Evolutionary conservation across 2,888 invertebrate genomes (phyloP), one percentile per base, ranked within the genome.

Genomic region (Venustoraphidia nigricollis): DNA sequence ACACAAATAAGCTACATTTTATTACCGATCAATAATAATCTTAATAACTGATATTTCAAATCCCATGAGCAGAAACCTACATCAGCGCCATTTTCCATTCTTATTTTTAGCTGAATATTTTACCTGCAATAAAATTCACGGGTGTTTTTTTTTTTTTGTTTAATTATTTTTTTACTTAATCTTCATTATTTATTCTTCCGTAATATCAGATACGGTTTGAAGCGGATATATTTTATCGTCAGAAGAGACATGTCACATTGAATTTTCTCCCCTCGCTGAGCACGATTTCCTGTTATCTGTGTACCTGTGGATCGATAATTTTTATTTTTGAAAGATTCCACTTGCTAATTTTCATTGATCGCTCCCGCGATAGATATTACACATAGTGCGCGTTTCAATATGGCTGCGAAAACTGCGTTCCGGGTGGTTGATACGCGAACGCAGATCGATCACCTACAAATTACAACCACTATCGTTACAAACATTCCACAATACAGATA

Each of bases 401-500:
- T 53, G 74, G 74, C 69, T 80, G 81, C 62, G 75, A 73, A 68
- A 77, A 76, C 58, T 73, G 72, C 68, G 79, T 72, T 68, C 75
- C 71, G 44, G 64, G 58, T 42, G 71, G 67, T 69, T 77, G 76
- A 70, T 79, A 68, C 67, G 76, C 34, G 62, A 65, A 66, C 48
- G 60, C 71, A 61, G 65, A 71, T 63, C 82, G 66, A 57, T 73
- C 72, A 52, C 72, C 52, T 50, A 11, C 41, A 48, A 39, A 38
- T 43, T 47, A 10, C 14, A 41, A 34, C 3, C 17, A 40, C 36
- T 40, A 10, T 34, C n/a, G 11, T 41, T 17, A 50, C 34, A 50
- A 47, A 38, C 40, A 17, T 17, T 17, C 6, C 27, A 6, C 6
- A 27, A 27, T 27, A 27, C 6, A 27, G 27, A 6, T 6, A 27